Evolutionary conservation across 2,888 invertebrate species (phyloP), one percentile per base, ranked within the genome.

Genomic region (Leptopilina drosophilae): DNA sequence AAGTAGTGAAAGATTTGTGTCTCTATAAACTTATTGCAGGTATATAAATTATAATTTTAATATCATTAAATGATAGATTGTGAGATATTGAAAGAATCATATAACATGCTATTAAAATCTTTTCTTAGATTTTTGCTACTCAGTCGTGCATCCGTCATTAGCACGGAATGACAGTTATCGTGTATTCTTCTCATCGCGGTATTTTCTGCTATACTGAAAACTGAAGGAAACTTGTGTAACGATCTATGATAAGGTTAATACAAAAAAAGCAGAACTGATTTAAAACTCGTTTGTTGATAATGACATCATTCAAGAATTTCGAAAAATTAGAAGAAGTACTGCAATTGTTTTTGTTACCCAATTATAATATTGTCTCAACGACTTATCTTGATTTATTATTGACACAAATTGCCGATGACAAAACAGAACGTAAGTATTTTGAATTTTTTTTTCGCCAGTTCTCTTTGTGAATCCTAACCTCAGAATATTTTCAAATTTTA

Each of bases 281-380:
- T 12, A 49, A 62, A 53, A 14, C 73, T 76, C 46, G 62, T 76
- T 77, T 79, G 73, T 56, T 73, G 77, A 83, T 78, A 81, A 87
- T 83, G 83, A 82, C 84, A 82, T 82, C 84, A 73, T 64, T 77
- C 65, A 80, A 77, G 12, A 79, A 78, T 46, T 93, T 93, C 87
- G 92, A 92, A 81, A 95, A 94, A 90, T 88, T 95, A 62, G 93
- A 93, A 86, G 89, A 93, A 82, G 92, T 95, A 79, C 93, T 95
- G 87, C 90, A 93, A 77, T 93, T 94, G 86, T 93, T 95, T 85
- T 88, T 94, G 33, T 92, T 93, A 80, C 94, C 94, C 0, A 92
- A 93, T 83, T 95, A 94, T 91, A 93, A 93, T 85, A 92, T 93
- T 69, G 91, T 87, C 11, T 90, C 91, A 15, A 81, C 87, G 5